Evolutionary conservation across 1,140 invertebrate genomes (phyloP), one percentile per base, ranked within the genome.

Genomic region (Drosophila subobscura): DNA sequence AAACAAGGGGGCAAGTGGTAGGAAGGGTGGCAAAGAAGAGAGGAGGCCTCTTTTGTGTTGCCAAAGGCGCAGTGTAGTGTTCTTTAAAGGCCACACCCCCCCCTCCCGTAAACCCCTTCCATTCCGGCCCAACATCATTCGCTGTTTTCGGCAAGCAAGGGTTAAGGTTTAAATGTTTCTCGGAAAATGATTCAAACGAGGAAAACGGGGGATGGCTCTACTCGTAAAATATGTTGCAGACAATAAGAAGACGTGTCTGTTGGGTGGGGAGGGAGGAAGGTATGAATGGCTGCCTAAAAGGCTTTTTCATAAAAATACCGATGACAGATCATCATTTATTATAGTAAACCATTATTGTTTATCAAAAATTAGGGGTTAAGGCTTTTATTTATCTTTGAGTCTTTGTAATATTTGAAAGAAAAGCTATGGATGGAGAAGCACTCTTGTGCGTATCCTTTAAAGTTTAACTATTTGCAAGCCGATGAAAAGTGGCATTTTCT

Each of bases 41-140:
- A 72, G 22, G 58, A 61, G 78, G 72, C 55, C 73, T 58, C 72
- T 83, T 78, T 61, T 83, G 70, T 74, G 64, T 46, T 50, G 79
- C 79, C 79, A 53, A 49, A 57, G 74, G 79, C 79, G 37, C 37
- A 61, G 63, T 60, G 61, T 54, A 70, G 58, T 37, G 74, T 64
- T 56, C 56, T 49, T 61, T 63, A 61, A 54, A 20, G 16, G 16
- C 16, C 16, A 20, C 16, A 41, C 6, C 44, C 16, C 37, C 8
- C 4, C 20, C 16, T 8, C n/a, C 54, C 27, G 16, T 4, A 10
- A 29, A n/a, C 12, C 14, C 12, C 14, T 16, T 59, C 54, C 8
- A 20, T 20, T 20, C 16, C 16, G 16, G 1, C 25, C 33, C 29
- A 7, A 8, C 29, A 33, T 5, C 29, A 33, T 33, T 33, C 8